Percentiles rank a stretch among this genome's conserved stretches.
Conservation (phyloP, 2,888 invertebrate species). For the Caenorhabditis afra region DNA sequence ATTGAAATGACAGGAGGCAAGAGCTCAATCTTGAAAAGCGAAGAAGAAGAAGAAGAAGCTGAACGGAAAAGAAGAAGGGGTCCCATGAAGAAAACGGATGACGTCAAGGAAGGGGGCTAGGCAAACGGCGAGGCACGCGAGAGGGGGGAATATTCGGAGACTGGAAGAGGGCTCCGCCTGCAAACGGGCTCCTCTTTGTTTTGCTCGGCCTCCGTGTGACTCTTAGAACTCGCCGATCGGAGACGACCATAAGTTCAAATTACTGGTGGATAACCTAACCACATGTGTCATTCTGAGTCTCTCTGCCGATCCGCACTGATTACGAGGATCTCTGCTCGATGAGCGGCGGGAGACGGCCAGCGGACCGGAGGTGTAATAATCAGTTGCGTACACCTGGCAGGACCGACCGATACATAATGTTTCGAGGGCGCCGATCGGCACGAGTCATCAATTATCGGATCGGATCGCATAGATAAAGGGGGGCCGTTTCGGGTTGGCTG, state of each 20-base stretch:
- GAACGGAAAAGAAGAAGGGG: not conserved
- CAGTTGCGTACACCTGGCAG: slow-evolving; percentile 37
- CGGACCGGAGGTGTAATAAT: slow-evolving; percentile 30
- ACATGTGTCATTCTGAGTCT: slow-evolving; percentile 21
- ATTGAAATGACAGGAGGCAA: too few species aligned
- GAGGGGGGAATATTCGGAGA: too few species aligned
- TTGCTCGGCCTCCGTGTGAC: slow-evolving; percentile 10
- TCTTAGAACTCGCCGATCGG: slow-evolving; percentile 11
- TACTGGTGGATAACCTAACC: slow-evolving; percentile 35
- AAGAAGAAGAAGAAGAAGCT: too few species aligned
- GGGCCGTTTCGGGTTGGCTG: slow-evolving; percentile 6
- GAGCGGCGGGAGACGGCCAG: not conserved
- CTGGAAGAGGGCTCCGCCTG: too few species aligned
- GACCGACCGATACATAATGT: slow-evolving; percentile 30
- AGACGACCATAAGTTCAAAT: slow-evolving; percentile 33
- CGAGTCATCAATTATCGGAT: slow-evolving; percentile 9
- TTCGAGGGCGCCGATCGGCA: slow-evolving; percentile 19
- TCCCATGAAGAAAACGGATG: too few species aligned
- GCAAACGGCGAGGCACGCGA: too few species aligned
- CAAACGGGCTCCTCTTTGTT: not conserved
- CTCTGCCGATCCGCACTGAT: not conserved
- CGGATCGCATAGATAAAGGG: not conserved
- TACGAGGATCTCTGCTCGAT: slow-evolving; percentile 36
- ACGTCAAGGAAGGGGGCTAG: too few species aligned
- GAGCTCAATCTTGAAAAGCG: not conserved